These are phyloP conservation scores for Ardeotis arabs DNA, from an alignment of 2,113 vertebrate genomes.

Conservation along the genomic window DNA sequence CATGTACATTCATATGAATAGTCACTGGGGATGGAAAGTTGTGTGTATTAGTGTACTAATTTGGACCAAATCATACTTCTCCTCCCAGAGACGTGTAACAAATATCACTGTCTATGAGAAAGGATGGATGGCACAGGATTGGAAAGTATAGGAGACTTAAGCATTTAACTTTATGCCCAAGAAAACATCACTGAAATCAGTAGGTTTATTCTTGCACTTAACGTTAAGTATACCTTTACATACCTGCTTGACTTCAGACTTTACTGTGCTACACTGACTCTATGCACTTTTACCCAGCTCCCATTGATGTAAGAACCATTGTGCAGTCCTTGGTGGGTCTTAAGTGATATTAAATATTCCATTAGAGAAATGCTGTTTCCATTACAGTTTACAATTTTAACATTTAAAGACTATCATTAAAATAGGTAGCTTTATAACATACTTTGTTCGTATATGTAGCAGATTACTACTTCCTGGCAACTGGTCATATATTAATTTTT, in stretches of 20 bases:
- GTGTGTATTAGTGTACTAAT: background rate
- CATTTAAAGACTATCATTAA: slow-evolving; percentile 42
- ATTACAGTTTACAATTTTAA: slow-evolving; percentile 41
- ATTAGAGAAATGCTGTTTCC: slow-evolving; percentile 38
- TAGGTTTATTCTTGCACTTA: background rate
- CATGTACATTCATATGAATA: background rate
- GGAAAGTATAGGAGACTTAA: background rate
- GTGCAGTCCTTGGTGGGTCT: background rate
- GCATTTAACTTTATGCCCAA: background rate
- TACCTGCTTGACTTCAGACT: background rate
- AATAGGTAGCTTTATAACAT: slow-evolving; percentile 19
- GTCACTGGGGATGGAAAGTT: background rate
- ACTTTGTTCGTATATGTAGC: slow-evolving; percentile 23
- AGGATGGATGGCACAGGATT: background rate
- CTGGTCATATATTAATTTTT: slow-evolving; percentile 51
- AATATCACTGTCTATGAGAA: background rate
- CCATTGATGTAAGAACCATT: background rate
- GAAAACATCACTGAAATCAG: background rate
- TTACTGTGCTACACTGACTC: background rate
- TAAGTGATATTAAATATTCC: slow-evolving; percentile 13
- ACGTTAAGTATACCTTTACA: background rate
- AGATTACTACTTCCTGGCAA: slow-evolving; percentile 59
- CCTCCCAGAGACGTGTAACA: background rate
- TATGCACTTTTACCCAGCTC: background rate
- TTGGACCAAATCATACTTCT: background rate